Evolutionary conservation across 2,113 vertebrate genomes (phyloP), one percentile per base, ranked within the genome.

Genomic region (Hippocampus mohnikei): DNA sequence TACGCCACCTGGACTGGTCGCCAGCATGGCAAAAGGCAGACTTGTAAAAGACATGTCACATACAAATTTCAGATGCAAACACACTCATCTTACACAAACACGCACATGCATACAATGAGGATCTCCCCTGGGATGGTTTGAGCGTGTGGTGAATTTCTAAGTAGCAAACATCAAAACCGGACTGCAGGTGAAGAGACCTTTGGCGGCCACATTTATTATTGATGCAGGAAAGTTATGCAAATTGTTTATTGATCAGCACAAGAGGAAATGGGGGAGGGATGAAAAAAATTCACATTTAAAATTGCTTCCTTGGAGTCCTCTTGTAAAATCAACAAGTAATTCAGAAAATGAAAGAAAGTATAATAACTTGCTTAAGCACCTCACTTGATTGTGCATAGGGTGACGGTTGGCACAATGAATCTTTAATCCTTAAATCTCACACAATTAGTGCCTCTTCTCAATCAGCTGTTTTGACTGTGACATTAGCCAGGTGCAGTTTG

Each of bases 121-220:
- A 78, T 77, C 69, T 60, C 87, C 78, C 76, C 48, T 27, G 85
- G 85, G 86, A 94, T 84, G 87, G 87, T 82, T 88, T 84, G 91
- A 87, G 88, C 91, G 80, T 89, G 92, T 92, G 91, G 92, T 88
- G 90, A 85, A 89, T 91, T 92, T 90, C 88, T 91, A 91, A 91
- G 88, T 78, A 85, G 80, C 78, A 81, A 83, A 90, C 90, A 91
- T 91, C 89, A 94, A 92, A 89, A 89, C 87, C 77, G 87, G 82
- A 84, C 88, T 88, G 80, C 23, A 87, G 90, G 82, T 91, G 86
- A 90, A 88, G 79, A 88, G 89, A 92, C 88, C 86, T 94, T 93
- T 91, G 82, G 77, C 88, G 76, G 88, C 79, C 88, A 87, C 94
- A 92, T 95, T 93, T 94, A 95, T 95, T 95, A 94, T 95, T 94